A percentile compares a stretch with the other conserved stretches of the same genome.
phyloP scores from a whole-genome alignment of 2,888 invertebrate genomes.

The Falcaria lacertinaria region DNA sequence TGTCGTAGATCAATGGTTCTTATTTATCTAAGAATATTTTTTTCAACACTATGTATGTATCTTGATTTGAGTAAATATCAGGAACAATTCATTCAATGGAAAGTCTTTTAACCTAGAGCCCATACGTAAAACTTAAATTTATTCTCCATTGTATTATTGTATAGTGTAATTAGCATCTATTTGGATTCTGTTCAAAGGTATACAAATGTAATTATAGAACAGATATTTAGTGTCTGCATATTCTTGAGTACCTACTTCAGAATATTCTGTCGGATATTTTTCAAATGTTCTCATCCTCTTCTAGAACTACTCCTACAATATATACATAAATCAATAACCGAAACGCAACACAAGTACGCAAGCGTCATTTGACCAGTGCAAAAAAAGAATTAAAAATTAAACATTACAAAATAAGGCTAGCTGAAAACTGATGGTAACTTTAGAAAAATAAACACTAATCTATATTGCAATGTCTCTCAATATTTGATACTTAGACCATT shows the following conservation, averaged over 20 bases:
- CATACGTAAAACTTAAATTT: too few species aligned
- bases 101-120: too few species aligned
- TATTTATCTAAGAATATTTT: too few species aligned
- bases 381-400: constrained; percentile 51
- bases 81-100: too few species aligned
- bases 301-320: constrained; percentile 25
- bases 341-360: constrained; percentile 42
- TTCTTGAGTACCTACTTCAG: background rate
- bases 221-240: background rate
- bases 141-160: too few species aligned
- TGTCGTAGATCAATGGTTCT: too few species aligned
- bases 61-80: too few species aligned
- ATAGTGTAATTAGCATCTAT: too few species aligned
- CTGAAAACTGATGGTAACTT: constrained; percentile 78
- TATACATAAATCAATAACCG: constrained; percentile 34
- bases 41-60: too few species aligned
- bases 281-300: background rate
- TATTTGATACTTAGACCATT: constrained; percentile 47
- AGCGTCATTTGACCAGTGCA: constrained; percentile 58
- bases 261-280: background rate
- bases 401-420: constrained; percentile 65
- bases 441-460: constrained; percentile 63
- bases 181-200: too few species aligned
- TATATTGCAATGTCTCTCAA: constrained; percentile 68
- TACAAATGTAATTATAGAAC: too few species aligned